Base-by-base conservation (phyloP, 2,888 invertebrate species). In the Charanyca ferruginea region DNA sequence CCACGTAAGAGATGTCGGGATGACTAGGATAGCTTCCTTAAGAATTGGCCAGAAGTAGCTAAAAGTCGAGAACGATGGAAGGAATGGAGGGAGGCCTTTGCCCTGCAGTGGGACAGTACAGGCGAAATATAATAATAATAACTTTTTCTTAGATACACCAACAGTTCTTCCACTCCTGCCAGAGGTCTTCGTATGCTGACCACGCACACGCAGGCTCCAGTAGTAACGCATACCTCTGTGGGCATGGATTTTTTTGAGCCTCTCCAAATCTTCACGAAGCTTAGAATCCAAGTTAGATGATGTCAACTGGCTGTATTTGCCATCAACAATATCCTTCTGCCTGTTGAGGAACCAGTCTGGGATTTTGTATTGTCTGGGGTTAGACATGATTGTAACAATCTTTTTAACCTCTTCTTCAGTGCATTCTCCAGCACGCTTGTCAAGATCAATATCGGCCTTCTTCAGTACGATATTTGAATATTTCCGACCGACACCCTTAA, bases 111-210 rank as follows among this genome's bases (percentile, higher is more conserved):
- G n/a, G n/a, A n/a, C n/a, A n/a, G n/a, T n/a, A n/a, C n/a, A n/a
- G n/a, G n/a, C n/a, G n/a, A n/a, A n/a, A n/a, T n/a, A n/a, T n/a
- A n/a, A n/a, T n/a, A n/a, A n/a, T n/a, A n/a, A n/a, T n/a, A n/a
- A 98, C 98, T 99, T 99, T 98, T 99, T 99, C 97, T 99, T 99
- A 91, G 99, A 99, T 88, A 99, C 99, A 98, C 99, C 99, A 88
- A 99, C 99, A 96, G 99, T 99, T 95, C 99, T 98, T 96, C 99
- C 99, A 96, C 99, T 98, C 93, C 99, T 98, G 89, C 99, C 99
- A 83, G 99, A 99, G 48, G 99, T 99, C 96, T 99, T 99, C 66
- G 99, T 99, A 93, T 99, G 99, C 95, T 99, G 99, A 96, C 99
- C 99, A 93, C 99, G 97, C 65, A 99, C 99, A 96, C 99, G 98